Percentiles rank a stretch among this genome's conserved stretches.
Conservation (phyloP, 2,113 vertebrate species). For the Seriola aureovittata region DNA sequence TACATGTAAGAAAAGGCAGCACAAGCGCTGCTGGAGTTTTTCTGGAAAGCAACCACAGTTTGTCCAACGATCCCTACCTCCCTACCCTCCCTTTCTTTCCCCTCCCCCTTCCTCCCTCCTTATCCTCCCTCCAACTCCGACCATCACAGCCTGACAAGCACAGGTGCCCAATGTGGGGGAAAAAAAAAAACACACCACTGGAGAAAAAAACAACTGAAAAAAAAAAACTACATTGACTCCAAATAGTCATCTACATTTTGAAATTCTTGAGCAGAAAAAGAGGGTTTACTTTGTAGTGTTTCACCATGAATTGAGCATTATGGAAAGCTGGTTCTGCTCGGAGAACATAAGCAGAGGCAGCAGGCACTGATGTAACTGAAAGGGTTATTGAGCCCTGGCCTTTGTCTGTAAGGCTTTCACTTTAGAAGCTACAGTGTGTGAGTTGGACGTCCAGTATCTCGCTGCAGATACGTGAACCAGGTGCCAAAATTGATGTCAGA, state of each 20-base stretch:
- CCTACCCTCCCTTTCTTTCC: conserved; percentile 25
- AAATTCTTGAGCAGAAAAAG: conserved; percentile 20
- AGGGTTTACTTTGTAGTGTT: conserved; percentile 49
- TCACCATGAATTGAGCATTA: conserved; percentile 5
- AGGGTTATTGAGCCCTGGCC: conserved; percentile 14
- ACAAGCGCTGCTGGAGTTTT: conserved; percentile 73
- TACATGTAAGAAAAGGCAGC: conserved; percentile 67
- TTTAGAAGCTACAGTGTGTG: conserved; percentile 17
- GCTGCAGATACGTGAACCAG: conserved; percentile 34
- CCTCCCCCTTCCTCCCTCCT: neutral
- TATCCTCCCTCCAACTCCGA: conserved; percentile 28
- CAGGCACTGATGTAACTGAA: conserved; percentile 1
- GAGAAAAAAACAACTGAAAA: conserved; percentile 39
- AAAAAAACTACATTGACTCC: conserved; percentile 53
- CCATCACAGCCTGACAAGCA: conserved; percentile 79
- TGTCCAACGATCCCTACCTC: conserved; percentile 71
- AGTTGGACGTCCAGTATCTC: conserved; percentile 20
- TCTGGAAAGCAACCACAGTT: conserved; percentile 78
- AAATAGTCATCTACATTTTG: conserved; percentile 57
- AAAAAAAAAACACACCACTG: conserved; percentile 36
- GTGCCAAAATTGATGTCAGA: conserved; percentile 70
- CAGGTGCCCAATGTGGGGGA: conserved; percentile 69
- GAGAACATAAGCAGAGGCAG: conserved; percentile 27
- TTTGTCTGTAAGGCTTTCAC: conserved; percentile 55
- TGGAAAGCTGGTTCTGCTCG: conserved; percentile 18